Evolutionary conservation across 37 sponge, comb jelly and placozoan species (phyloP).

Genomic region (Theonella swinhoei): DNA sequence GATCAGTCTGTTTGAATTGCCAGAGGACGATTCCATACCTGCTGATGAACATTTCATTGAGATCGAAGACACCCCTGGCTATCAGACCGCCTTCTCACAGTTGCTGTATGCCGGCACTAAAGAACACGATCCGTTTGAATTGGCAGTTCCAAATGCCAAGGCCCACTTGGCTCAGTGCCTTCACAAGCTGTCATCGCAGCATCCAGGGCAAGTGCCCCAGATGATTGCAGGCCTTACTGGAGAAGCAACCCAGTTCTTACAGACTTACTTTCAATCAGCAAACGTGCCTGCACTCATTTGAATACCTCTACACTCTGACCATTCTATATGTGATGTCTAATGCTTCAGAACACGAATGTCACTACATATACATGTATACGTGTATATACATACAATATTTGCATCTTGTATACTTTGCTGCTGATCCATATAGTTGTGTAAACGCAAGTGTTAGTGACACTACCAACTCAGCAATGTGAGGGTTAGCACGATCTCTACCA

Average conservation of each 20-base stretch:
- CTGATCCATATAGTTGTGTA: no score
- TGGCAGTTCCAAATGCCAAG: constrained; percentile 72
- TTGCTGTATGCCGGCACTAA: constrained; percentile 85
- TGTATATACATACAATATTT: not conserved
- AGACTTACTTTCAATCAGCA: constrained; percentile 77
- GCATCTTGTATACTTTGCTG: no score
- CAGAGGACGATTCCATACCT: constrained; percentile 78
- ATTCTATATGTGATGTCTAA: no score
- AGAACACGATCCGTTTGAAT: constrained; percentile 85
- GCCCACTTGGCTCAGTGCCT: constrained; percentile 73
- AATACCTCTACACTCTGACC: not conserved
- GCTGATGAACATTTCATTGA: constrained; percentile 97
- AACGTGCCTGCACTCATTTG: constrained; percentile 71
- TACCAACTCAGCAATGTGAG: no score
- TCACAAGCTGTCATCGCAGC: constrained; percentile 75
- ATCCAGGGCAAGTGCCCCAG: constrained; percentile 81
- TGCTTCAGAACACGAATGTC: no score
- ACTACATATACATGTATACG: not conserved
- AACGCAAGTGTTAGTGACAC: no score
- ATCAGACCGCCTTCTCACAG: constrained; percentile 91
- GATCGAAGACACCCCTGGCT: constrained; percentile 98
- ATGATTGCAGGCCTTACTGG: constrained; percentile 77
- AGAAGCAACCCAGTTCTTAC: constrained; percentile 65
- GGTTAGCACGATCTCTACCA: no score
- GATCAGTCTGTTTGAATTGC: constrained; percentile 89